A percentile compares a stretch with the other conserved stretches of the same genome.
phyloP scores from a whole-genome alignment of 2,113 vertebrate species.

The Cololabis saira region DNA sequence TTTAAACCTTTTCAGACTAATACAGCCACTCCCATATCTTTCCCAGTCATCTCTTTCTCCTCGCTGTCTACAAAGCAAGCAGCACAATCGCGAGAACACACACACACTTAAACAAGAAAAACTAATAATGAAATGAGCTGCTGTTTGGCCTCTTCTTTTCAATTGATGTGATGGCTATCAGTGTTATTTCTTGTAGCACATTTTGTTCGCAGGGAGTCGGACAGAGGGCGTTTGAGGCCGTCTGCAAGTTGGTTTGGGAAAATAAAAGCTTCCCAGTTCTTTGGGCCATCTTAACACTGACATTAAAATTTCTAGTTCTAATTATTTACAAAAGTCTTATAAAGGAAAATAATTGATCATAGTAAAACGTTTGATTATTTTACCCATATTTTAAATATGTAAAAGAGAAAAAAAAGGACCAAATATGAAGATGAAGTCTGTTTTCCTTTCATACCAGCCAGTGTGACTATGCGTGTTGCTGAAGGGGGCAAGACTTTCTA shows the following conservation, averaged over 20 bases:
- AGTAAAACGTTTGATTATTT: no score
- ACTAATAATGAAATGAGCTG: conserved; percentile 28
- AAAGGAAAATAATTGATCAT: no score
- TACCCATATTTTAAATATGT: no score
- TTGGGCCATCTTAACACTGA: no score
- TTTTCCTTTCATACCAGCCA: no score
- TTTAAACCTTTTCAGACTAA: conserved; percentile 39
- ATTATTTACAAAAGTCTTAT: no score
- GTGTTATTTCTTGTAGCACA: conserved; percentile 24
- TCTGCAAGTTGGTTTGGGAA: background rate
- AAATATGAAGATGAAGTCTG: no score
- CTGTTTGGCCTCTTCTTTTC: conserved; percentile 26
- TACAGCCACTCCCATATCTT: conserved; percentile 20
- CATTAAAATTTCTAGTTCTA: no score
- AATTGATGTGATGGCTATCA: conserved; percentile 36
- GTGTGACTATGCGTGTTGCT: no score
- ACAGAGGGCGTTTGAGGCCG: conserved; percentile 25
- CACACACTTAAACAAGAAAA: conserved; percentile 6
- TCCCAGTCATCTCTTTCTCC: conserved; percentile 12
- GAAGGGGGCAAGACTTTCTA: no score
- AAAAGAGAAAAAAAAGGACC: no score
- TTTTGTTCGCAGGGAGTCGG: conserved; percentile 17
- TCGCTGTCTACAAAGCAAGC: conserved; percentile 1
- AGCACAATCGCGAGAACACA: background rate
- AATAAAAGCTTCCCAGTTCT: background rate